Evolutionary conservation across 2,797 vertebrate species (phyloP).

Genomic region (Spondyliosoma cantharus): DNA sequence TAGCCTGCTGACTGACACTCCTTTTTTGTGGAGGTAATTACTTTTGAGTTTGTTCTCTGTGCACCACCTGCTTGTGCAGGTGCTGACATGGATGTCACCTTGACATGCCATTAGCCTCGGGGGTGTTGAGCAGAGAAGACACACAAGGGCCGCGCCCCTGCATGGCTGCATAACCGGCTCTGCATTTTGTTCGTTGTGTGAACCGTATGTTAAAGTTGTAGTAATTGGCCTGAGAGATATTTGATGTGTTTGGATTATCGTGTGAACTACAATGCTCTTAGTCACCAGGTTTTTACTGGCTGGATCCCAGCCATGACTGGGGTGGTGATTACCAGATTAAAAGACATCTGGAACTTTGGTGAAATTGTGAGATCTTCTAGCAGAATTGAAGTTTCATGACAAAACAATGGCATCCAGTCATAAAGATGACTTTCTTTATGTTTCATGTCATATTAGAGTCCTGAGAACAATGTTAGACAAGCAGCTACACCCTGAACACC

Average conservation of each 20-base stretch:
- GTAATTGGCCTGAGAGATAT: background rate
- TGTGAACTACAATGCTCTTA: slow-evolving; percentile 23
- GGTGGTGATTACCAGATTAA: background rate
- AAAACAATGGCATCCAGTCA: background rate
- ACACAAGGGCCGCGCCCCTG: slow-evolving; percentile 8
- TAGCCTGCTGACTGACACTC: background rate
- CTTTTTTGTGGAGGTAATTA: background rate
- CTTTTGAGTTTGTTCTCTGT: background rate
- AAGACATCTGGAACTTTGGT: background rate
- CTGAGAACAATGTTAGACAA: slow-evolving; percentile 20
- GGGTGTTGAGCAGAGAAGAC: slow-evolving; percentile 16
- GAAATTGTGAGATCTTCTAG: background rate
- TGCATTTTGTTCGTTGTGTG: background rate
- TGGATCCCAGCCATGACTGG: background rate
- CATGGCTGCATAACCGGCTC: background rate
- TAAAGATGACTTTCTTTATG: background rate
- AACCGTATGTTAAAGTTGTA: background rate
- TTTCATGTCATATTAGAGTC: background rate
- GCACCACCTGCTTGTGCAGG: slow-evolving; percentile 30
- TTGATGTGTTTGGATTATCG: background rate
- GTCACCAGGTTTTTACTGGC: background rate
- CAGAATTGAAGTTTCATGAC: background rate
- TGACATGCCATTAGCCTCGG: slow-evolving; percentile 7
- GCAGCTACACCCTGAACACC: slow-evolving; percentile 46
- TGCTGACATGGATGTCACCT: slow-evolving; percentile 32